Base-by-base conservation (phyloP, 2,797 vertebrate species). In the Chaunax sp. region DNA sequence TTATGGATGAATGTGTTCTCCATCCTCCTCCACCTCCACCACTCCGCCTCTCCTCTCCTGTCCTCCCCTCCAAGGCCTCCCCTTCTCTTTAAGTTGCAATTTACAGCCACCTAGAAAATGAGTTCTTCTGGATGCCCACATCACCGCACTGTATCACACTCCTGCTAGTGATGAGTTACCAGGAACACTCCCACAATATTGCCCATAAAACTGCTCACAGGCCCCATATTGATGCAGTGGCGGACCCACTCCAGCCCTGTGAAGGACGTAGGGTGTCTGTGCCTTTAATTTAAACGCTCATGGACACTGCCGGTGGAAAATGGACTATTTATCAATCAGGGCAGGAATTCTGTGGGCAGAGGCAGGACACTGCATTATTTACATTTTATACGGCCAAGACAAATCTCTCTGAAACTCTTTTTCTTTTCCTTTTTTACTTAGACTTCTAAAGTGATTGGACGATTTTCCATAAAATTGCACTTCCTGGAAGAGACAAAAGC, bases 21-120 rank as follows among this genome's bases (percentile, higher is more conserved):
- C 37, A 28, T 22, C 11, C 44, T 73, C 41, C 30, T 69, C 18
- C 55, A 67, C 28, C 37, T 73, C 59, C 33, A 38, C 43, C 35
- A 62, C n/a, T n/a, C 47, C 53, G 62, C 22, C 40, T 5, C 37
- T 56, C 6, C 33, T 35, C 33, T 35, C 33, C 7, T 35, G 28
- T 62, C 37, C 54, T 33, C 54, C 65, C 55, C 66, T 78, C 71
- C 85, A 91, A 87, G 84, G 88, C 71, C 88, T 90, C 47, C 11
- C 33, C 47, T 78, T 87, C 87, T 88, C 77, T 84, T 85, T 78
- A 60, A 75, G 67, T 64, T 65, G 82, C 72, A 85, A 92, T 91
- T 91, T 92, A 91, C 82, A 84, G 77, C 90, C 84, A 22, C 50
- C 73, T 72, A 80, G 82, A 77, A 92, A 92, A 92, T 91, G 77